Base-by-base conservation (phyloP, 2,888 invertebrate species). In the Mayetiola destructor region DNA sequence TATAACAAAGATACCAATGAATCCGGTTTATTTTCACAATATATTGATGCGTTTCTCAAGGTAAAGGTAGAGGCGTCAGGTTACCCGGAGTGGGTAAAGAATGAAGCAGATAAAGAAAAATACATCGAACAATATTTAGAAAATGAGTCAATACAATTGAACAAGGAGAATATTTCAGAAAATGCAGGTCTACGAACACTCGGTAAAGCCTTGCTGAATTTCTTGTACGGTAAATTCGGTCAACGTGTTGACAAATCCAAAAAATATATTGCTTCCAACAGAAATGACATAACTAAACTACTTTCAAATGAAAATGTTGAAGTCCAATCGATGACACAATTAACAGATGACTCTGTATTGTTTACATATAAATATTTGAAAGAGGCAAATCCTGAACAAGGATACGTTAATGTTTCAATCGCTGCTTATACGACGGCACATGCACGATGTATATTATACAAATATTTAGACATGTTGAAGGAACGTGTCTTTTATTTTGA, bases 351-450 rank as follows among this genome's bases (percentile, higher is more conserved):
- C 1, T 57, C 59, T 9, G 3, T 65, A 9, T 52, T 64, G 20
- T 61, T 63, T 3, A 63, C 60, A 52, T 64, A 63, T 59, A 57
- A 58, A 20, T 56, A 61, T 40, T 59, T 37, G 12, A 60, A 62
- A 2, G 58, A 48, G 18, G 57, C 61, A 14, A 56, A 59, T 52
- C 52, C 57, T 3, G 61, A 59, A 2, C n/a, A n/a, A n/a, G n/a
- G n/a, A n/a, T n/a, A n/a, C n/a, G 60, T 63, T 16, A 69, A 67
- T 59, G 62, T 65, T 0, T 63, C 65, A 10, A 63, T 73, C 4
- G 71, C 69, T 0, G 64, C 66, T 0, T 70, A 67, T 55, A 68
- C 67, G 1, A 70, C 69, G 1, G 59, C 65, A 4, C 62, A 64
- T 37, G 67, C 69, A 0, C 55, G 69, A 5, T 57, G 69, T 1